phyloP scores from a whole-genome alignment of 2,113 vertebrate genomes.

The Holacanthus passer region DNA sequence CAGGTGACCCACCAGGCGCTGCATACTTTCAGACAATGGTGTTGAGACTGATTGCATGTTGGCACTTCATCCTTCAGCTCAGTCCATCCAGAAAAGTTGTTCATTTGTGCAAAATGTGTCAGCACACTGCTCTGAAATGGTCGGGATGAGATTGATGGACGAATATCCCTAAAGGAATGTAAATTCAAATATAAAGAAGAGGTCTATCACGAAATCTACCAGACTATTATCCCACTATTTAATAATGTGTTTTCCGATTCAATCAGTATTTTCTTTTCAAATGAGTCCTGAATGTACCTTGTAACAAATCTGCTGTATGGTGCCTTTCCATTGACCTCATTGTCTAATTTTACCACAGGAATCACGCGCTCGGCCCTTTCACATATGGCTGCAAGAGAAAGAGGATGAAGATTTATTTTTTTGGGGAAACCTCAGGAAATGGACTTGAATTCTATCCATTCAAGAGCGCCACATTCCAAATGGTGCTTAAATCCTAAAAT shows the following conservation, averaged over 20 bases:
- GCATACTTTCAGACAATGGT: neutral
- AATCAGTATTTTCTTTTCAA: neutral
- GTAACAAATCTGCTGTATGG: neutral
- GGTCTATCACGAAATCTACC: neutral
- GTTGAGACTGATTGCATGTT: neutral
- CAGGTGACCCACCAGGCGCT: conserved; percentile 19
- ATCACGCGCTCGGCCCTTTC: conserved; percentile 23
- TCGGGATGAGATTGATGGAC: too few species aligned
- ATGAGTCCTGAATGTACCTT: neutral
- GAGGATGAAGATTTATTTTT: conserved; percentile 59
- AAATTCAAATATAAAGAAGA: neutral
- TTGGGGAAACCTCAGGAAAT: conserved; percentile 58
- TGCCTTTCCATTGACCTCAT: conserved; percentile 48
- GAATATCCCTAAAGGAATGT: too few species aligned
- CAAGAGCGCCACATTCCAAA: conserved; percentile 36
- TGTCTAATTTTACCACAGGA: conserved; percentile 52
- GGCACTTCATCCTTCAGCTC: neutral
- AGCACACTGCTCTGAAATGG: neutral
- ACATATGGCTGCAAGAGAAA: conserved; percentile 45
- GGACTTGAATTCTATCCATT: conserved; percentile 29
- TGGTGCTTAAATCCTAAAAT: conserved; percentile 22
- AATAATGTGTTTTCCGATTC: neutral
- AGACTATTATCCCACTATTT: neutral
- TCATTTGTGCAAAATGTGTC: neutral
- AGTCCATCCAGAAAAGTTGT: neutral